Evolutionary conservation across 1,140 invertebrate species (phyloP), one percentile per base, ranked within the genome.

Genomic region (Lepidurus packardi): DNA sequence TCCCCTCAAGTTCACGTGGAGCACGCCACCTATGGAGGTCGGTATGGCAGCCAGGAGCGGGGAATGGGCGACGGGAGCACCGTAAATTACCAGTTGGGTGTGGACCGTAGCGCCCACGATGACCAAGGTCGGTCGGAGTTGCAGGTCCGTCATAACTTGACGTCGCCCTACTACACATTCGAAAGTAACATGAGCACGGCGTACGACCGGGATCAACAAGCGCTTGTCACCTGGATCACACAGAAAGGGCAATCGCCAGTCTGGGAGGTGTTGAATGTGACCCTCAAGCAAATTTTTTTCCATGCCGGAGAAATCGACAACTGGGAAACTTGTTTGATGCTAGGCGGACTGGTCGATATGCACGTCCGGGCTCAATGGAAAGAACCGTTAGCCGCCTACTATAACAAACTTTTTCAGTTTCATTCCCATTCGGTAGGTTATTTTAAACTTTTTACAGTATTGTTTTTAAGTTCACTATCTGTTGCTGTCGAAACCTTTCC

Each of bases 181-280:
- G 53, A 65, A 65, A 65, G 53, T 16, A 65, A 65, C 21, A 65
- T 65, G 53, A 65, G 16, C 21, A 65, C 16, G 13, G 53, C 53
- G 7, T 65, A 65, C 53, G 21, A 65, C 53, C n/a, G 21, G 16
- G 8, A 7, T 21, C 53, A 65, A 21, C 53, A 65, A 21, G 53
- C 53, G 16, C 16, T 65, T 65, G 53, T 65, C 53, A 65, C 53
- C 16, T 65, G 53, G 53, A 65, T 65, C n/a, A 65, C 53, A n/a
- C 53, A 65, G 53, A 65, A 21, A 65, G 53, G 53, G 21, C 13
- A 65, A 13, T 65, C 53, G 16, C 16, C 16, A 21, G 53, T 65
- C n/a, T 65, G 53, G 53, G 53, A 65, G 53, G 53, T 65, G 53
- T 65, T 65, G 53, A 65, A 65, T 65, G 53, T 65, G 16, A 65